phyloP scores from a whole-genome alignment of 2,888 invertebrate species.

The Penaeus monodon region DNA sequence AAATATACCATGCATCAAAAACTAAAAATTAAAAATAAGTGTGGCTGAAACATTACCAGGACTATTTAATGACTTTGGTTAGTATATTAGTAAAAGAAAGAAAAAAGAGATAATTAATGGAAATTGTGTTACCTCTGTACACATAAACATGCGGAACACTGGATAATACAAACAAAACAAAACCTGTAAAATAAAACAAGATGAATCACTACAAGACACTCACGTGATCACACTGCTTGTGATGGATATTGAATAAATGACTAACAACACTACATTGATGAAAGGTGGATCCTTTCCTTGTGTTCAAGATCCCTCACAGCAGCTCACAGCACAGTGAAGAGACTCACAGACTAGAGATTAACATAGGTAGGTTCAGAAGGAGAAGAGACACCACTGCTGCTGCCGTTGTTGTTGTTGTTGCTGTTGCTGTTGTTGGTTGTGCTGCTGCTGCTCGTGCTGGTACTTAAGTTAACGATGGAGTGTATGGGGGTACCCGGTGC shows the following conservation, averaged over 20 bases:
- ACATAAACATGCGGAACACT: slow-evolving; percentile 55
- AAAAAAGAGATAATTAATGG: slow-evolving; percentile 53
- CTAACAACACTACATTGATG: slow-evolving; percentile 16
- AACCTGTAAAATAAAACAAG: slow-evolving; percentile 60
- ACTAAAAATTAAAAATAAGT: slow-evolving; percentile 48
- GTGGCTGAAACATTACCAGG: slow-evolving; percentile 44
- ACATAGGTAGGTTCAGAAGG: slow-evolving; percentile 65
- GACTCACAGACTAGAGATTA: slow-evolving; percentile 66
- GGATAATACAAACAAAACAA: slow-evolving; percentile 61
- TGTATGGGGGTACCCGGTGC: slow-evolving; percentile 63
- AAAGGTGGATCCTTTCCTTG: slow-evolving; percentile 31
- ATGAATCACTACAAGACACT: slow-evolving; percentile 62
- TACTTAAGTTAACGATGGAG: slow-evolving; percentile 65
- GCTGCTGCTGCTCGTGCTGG: slow-evolving; percentile 64
- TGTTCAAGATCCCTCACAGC: slow-evolving; percentile 60
- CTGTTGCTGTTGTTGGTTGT: slow-evolving; percentile 61
- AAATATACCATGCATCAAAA: slow-evolving; percentile 53
- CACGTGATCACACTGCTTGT: slow-evolving; percentile 58
- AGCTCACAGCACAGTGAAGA: slow-evolving; percentile 62
- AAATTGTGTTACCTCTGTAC: slow-evolving; percentile 51
- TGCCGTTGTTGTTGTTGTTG: slow-evolving; percentile 63
- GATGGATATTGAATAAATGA: slow-evolving; percentile 57
- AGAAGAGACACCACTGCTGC: slow-evolving; percentile 64
- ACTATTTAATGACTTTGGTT: slow-evolving; percentile 30
- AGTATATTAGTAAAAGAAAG: slow-evolving; percentile 52